phyloP scores from a whole-genome alignment of 2,797 vertebrate species.

The Lemur catta region DNA sequence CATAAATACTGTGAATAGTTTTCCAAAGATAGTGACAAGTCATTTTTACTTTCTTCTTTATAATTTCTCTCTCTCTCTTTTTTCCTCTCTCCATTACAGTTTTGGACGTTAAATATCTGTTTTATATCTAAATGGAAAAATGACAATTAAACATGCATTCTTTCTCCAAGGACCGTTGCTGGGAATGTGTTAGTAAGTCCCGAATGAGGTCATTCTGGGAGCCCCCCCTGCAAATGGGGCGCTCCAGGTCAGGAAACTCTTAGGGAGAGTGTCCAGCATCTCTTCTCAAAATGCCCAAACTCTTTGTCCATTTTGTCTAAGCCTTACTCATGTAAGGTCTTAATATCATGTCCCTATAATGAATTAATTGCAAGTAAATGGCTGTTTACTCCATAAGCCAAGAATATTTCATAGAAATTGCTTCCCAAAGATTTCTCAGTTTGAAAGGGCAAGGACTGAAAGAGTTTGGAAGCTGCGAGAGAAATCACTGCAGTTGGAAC shows the following conservation, averaged over 20 bases:
- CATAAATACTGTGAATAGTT: background rate
- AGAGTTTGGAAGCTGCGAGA: background rate
- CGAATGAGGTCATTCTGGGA: background rate
- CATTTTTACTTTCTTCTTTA: slow-evolving; percentile 11
- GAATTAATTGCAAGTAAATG: background rate
- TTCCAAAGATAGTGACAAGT: background rate
- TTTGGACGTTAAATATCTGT: background rate
- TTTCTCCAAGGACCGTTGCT: background rate
- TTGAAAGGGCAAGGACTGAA: background rate
- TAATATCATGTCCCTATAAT: background rate
- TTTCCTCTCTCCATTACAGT: background rate
- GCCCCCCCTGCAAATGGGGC: background rate
- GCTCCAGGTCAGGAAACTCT: background rate
- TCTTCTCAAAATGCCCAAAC: background rate
- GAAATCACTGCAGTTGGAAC: background rate
- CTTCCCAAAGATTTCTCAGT: background rate
- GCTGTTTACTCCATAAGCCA: background rate
- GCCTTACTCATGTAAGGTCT: background rate
- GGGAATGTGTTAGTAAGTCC: background rate
- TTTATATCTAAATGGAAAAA: background rate
- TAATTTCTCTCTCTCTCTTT: background rate
- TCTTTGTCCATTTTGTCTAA: background rate
- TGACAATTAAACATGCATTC: background rate
- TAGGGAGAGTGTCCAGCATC: background rate
- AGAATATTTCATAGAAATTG: background rate